phyloP scores from a whole-genome alignment of 2,888 invertebrate species.

The Acrobeloides nanus region DNA sequence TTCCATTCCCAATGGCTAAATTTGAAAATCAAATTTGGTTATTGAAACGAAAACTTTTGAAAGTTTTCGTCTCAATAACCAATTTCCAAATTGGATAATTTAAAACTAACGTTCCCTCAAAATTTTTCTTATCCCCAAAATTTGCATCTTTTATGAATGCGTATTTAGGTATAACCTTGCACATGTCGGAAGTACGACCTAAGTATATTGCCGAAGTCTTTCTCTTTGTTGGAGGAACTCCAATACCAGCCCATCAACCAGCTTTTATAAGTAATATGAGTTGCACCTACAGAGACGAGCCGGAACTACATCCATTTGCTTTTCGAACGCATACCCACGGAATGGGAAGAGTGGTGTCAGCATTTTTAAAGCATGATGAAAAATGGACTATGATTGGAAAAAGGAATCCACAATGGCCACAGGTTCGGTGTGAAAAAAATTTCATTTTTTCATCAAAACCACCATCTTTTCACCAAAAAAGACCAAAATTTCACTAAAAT shows the following conservation, averaged over 20 bases:
- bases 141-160: slow-evolving; percentile 14
- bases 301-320: slow-evolving; percentile 59
- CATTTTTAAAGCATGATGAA: slow-evolving; percentile 54
- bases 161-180: slow-evolving; percentile 48
- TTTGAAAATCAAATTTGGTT: too few relatives aligned
- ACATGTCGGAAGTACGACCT: slow-evolving; percentile 38
- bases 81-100: too few relatives aligned
- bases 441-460: too few relatives aligned
- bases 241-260: slow-evolving; percentile 54
- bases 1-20: too few relatives aligned
- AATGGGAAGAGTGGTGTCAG: slow-evolving; percentile 56
- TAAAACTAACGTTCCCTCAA: not conserved
- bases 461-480: too few relatives aligned
- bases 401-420: slow-evolving; percentile 64
- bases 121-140: too few relatives aligned
- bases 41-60: too few relatives aligned
- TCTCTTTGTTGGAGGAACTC: slow-evolving; percentile 51
- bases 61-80: too few relatives aligned
- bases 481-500: too few relatives aligned
- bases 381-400: slow-evolving; percentile 57
- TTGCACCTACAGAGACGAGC: slow-evolving; percentile 55
- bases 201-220: slow-evolving; percentile 54
- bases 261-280: slow-evolving; percentile 58
- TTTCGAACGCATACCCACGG: slow-evolving; percentile 61
- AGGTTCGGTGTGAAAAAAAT: too few relatives aligned